Conservation (phyloP, 2,888 invertebrate genomes). For the Amphipyra tragopoginis region DNA sequence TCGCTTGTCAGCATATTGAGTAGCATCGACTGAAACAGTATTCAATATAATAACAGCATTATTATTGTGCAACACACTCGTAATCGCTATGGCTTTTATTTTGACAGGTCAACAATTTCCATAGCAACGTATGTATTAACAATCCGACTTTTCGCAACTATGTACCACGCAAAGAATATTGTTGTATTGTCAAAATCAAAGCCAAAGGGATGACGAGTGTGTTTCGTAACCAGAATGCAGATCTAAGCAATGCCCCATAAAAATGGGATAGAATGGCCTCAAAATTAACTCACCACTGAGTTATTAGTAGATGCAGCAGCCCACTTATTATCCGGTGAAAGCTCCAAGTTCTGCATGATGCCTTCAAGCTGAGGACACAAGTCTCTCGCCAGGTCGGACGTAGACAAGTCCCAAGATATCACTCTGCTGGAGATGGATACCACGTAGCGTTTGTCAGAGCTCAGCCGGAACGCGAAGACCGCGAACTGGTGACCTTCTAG, state of each 20-base stretch:
- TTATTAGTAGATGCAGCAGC: slow-evolving; percentile 99
- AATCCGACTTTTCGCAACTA: too few species aligned
- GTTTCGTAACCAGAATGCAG: too few species aligned
- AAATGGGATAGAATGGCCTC: too few species aligned
- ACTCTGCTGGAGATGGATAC: slow-evolving; percentile 99
- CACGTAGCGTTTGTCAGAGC: slow-evolving; percentile 97
- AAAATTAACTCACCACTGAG: slow-evolving; percentile 92
- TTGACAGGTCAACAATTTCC: too few species aligned
- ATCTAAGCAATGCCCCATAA: too few species aligned
- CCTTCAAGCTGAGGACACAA: slow-evolving; percentile 97
- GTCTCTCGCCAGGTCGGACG: slow-evolving; percentile 98
- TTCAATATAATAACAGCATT: too few species aligned
- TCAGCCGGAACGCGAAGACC: slow-evolving; percentile 97
- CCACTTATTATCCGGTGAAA: slow-evolving; percentile 98
- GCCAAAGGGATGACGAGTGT: too few species aligned
- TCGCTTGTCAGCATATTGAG: slow-evolving; percentile 98
- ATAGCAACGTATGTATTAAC: too few species aligned
- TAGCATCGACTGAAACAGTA: slow-evolving; percentile 92
- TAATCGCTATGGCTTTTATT: too few species aligned
- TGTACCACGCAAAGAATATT: too few species aligned
- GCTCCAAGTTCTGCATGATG: slow-evolving; percentile 97
- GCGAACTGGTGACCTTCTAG: slow-evolving; percentile 99
- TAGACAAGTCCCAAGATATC: slow-evolving; percentile 98
- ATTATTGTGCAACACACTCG: too few species aligned
- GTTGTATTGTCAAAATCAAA: too few species aligned